Percentiles rank a stretch among this genome's conserved stretches.
Conservation (phyloP, 2,888 invertebrate genomes). For the Eulithis testata region DNA sequence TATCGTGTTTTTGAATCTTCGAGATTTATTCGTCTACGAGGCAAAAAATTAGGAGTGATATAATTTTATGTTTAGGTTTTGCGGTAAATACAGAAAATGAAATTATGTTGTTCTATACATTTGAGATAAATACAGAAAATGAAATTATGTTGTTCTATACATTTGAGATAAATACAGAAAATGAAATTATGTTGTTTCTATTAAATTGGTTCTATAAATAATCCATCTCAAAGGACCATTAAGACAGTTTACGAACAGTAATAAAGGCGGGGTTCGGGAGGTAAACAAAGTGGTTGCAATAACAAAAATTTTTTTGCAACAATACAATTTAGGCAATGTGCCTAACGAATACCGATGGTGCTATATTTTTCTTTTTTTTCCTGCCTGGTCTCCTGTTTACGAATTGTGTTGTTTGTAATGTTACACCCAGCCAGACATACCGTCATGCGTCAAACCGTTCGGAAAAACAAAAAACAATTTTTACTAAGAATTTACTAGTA, state of each 20-base stretch:
- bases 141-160: too few relatives aligned
- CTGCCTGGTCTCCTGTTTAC: slow-evolving; percentile 10
- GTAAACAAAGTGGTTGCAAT: too few relatives aligned
- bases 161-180: too few relatives aligned
- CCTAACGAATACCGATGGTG: background rate
- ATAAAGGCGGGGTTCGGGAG: too few relatives aligned
- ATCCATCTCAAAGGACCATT: slow-evolving; percentile 1
- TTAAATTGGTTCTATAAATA: background rate
- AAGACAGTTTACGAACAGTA: background rate
- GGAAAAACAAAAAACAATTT: slow-evolving; percentile 39
- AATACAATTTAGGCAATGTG: background rate
- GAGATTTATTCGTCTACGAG: too few relatives aligned
- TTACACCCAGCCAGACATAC: slow-evolving; percentile 12
- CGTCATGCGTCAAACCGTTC: slow-evolving; percentile 33
- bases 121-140: too few relatives aligned
- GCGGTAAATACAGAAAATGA: too few relatives aligned
- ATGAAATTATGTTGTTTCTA: background rate
- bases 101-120: too few relatives aligned
- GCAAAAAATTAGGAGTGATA: too few relatives aligned
- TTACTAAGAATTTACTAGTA: slow-evolving; percentile 36
- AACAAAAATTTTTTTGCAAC: background rate
- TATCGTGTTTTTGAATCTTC: too few relatives aligned
- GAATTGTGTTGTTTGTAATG: slow-evolving; percentile 16
- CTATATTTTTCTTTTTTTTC: slow-evolving; percentile 9
- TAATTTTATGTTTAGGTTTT: too few relatives aligned